Evolutionary conservation across 2,888 invertebrate genomes (phyloP).

Genomic region (Allolobophora icterica): DNA sequence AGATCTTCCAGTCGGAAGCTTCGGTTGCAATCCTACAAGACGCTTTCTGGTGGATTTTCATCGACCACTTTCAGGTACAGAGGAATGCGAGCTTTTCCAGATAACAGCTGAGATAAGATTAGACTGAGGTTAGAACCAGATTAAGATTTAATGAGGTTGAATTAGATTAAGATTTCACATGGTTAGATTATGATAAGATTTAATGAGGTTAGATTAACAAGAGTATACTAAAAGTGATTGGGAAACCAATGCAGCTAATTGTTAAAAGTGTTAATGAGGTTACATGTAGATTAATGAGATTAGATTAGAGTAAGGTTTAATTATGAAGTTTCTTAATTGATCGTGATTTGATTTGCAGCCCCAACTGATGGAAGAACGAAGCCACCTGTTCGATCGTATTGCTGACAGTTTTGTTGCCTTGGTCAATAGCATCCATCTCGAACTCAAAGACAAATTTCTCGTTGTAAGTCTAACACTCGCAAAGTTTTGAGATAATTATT

Average conservation of each 20-base stretch:
- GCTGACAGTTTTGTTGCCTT: constrained; percentile 64
- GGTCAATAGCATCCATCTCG: constrained; percentile 61
- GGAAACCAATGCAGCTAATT: too few relatives aligned
- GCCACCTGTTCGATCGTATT: constrained; percentile 61
- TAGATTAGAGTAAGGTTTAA: not conserved
- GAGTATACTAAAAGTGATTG: too few relatives aligned
- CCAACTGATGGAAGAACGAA: constrained; percentile 51
- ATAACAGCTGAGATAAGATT: not conserved
- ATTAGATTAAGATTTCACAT: too few relatives aligned
- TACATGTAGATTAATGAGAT: too few relatives aligned
- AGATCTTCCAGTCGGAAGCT: constrained; percentile 63
- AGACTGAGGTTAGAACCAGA: too few relatives aligned
- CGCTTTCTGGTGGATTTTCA: constrained; percentile 64
- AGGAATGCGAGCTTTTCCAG: not conserved
- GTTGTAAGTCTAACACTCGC: constrained; percentile 51
- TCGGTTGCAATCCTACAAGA: constrained; percentile 64
- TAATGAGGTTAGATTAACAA: not conserved
- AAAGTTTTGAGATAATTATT: not conserved
- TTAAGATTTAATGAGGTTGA: too few relatives aligned
- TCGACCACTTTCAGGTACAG: constrained; percentile 49
- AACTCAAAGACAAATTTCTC: constrained; percentile 63
- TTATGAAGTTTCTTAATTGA: not conserved
- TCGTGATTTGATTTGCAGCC: not conserved
- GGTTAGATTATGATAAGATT: not conserved
- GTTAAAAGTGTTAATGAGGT: too few relatives aligned